Conservation (phyloP, 2,888 invertebrate genomes). For the Myathropa florea region DNA sequence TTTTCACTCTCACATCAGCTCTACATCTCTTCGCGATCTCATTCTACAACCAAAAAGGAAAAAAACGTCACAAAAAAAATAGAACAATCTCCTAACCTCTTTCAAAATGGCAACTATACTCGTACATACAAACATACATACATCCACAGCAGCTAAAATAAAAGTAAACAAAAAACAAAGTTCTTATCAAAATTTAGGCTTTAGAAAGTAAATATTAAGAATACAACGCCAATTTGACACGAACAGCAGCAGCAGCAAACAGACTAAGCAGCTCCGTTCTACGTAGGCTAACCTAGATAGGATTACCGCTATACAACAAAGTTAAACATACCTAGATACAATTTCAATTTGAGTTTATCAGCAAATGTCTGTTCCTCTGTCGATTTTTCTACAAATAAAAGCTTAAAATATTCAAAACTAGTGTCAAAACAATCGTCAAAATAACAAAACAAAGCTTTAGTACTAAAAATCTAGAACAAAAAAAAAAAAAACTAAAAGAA, state of each 20-base stretch:
- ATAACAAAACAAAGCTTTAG: slow-evolving; percentile 52
- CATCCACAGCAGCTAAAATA: neutral
- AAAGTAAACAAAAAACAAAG: neutral
- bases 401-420: neutral
- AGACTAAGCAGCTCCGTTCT: neutral
- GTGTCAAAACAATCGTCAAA: slow-evolving; percentile 25
- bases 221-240: neutral
- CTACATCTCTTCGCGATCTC: neutral
- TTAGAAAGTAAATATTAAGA: neutral
- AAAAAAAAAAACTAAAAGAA: slow-evolving; percentile 2
- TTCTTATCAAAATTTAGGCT: neutral
- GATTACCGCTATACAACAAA: slow-evolving; percentile 1
- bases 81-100: neutral
- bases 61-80: too few species aligned
- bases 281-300: slow-evolving; percentile 4
- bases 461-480: slow-evolving; percentile 36
- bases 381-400: neutral
- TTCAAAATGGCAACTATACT: neutral
- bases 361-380: neutral
- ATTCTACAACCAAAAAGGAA: neutral
- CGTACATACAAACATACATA: neutral
- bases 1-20: too few species aligned
- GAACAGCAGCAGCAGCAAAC: neutral
- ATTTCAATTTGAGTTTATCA: neutral
- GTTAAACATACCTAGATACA: neutral